A percentile compares a stretch with the other conserved stretches of the same genome.
These are phyloP conservation scores for Xanthorhoe designata DNA, from an alignment of 2,888 invertebrate species.

Conservation along the genomic window DNA sequence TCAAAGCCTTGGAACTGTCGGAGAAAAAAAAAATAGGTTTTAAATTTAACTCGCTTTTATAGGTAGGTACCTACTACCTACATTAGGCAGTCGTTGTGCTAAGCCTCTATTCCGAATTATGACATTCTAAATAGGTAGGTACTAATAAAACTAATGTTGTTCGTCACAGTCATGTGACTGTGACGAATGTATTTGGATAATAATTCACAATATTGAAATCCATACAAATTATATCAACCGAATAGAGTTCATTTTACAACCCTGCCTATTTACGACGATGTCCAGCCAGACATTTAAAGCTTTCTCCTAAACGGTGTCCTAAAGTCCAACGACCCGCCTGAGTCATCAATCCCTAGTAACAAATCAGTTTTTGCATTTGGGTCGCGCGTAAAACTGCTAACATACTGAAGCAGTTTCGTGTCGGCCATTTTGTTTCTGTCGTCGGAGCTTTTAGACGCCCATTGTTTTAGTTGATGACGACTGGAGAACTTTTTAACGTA, in stretches of 20 bases:
- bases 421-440: slow-evolving; percentile 41
- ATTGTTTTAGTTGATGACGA: slow-evolving; percentile 11
- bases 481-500: neutral
- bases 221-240: neutral
- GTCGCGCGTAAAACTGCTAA: slow-evolving; percentile 62
- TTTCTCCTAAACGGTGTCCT: slow-evolving; percentile 47
- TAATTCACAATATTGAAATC: neutral
- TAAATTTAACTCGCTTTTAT: too few species aligned
- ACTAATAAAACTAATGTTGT: too few species aligned
- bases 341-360: slow-evolving; percentile 57
- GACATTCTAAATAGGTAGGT: too few species aligned
- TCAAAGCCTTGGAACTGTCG: too few species aligned
- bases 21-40: too few species aligned
- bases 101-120: too few species aligned
- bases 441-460: slow-evolving; percentile 28
- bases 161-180: neutral
- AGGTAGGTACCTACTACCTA: too few species aligned
- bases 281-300: slow-evolving; percentile 31
- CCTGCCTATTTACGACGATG: slow-evolving; percentile 27
- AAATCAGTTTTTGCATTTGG: slow-evolving; percentile 59
- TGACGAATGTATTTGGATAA: neutral
- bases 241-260: slow-evolving; percentile 1
- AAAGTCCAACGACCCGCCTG: slow-evolving; percentile 59
- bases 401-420: slow-evolving; percentile 28
- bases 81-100: too few species aligned